Conservation (phyloP, 2,797 vertebrate genomes). For the Cyclopterus lumpus region DNA sequence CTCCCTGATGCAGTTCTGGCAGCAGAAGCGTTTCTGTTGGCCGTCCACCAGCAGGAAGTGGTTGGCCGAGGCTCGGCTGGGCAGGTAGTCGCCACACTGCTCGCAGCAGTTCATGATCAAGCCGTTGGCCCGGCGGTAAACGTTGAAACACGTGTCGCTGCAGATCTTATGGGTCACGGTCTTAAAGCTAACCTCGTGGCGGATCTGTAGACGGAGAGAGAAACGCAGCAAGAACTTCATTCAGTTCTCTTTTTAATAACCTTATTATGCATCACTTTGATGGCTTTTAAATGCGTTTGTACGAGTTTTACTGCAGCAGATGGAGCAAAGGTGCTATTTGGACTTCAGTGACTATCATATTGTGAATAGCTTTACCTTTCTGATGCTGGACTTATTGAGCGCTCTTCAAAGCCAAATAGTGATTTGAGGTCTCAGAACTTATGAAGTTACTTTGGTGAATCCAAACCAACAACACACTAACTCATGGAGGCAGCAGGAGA, state of each 20-base stretch:
- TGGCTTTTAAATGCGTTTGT: too few species aligned
- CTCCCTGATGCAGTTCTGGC: conserved; percentile 96
- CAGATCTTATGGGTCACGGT: conserved; percentile 99
- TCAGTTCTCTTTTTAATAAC: background rate
- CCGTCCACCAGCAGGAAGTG: conserved; percentile 95
- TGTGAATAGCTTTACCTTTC: too few species aligned
- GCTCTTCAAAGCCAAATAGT: too few species aligned
- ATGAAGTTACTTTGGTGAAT: too few species aligned
- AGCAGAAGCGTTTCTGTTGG: conserved; percentile 98
- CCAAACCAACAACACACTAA: too few species aligned
- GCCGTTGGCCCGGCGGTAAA: conserved; percentile 97
- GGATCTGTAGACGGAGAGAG: conserved; percentile 86
- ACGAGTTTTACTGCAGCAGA: background rate
- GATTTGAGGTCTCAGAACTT: too few species aligned
- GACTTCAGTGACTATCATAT: too few species aligned
- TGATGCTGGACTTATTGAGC: too few species aligned
- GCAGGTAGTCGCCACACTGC: conserved; percentile 97
- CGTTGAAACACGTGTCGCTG: conserved; percentile 97
- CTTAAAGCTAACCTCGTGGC: conserved; percentile 99
- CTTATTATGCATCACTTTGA: background rate
- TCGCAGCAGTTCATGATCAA: conserved; percentile 99
- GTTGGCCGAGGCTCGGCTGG: conserved; percentile 94
- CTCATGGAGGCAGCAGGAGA: too few species aligned
- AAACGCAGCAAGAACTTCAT: background rate
- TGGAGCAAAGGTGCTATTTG: too few species aligned